These are phyloP conservation scores for Sycophaga agraensis DNA, from an alignment of 1,140 invertebrate species.

Conservation along the genomic window DNA sequence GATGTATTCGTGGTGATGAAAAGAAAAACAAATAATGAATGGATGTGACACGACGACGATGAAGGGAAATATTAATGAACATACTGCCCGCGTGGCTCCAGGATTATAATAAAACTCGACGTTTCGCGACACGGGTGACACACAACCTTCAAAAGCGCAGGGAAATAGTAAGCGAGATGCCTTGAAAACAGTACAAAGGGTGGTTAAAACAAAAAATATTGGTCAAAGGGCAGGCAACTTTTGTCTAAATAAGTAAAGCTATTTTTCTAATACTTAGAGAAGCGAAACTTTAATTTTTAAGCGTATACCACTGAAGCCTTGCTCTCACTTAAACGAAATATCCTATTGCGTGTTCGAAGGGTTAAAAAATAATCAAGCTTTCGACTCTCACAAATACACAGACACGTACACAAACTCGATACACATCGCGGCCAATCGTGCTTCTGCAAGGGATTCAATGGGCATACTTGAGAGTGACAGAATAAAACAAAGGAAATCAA, in stretches of 20 bases:
- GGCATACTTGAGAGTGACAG: constrained; percentile 53
- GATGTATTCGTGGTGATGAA: constrained; percentile 46
- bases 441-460: constrained; percentile 56
- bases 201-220: constrained; percentile 52
- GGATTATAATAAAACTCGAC: background rate
- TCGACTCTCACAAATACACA: background rate
- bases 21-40: background rate
- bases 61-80: background rate
- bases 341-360: constrained; percentile 20
- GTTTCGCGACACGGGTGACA: constrained; percentile 16
- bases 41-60: too few species aligned
- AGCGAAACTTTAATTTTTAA: constrained; percentile 55
- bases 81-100: constrained; percentile 27
- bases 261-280: constrained; percentile 59
- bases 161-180: constrained; percentile 58
- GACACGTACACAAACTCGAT: constrained; percentile 12
- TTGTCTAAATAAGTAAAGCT: constrained; percentile 58
- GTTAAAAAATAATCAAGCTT: constrained; percentile 24
- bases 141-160: constrained; percentile 43
- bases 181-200: constrained; percentile 61
- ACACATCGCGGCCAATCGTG: constrained; percentile 41
- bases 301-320: constrained; percentile 58
- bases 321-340: constrained; percentile 47
- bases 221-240: constrained; percentile 58
- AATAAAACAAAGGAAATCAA: constrained; percentile 40